A percentile compares a stretch with the other conserved stretches of the same genome.
Conservation (phyloP, 2,888 invertebrate species). For the Gandaritis pyraliata region DNA sequence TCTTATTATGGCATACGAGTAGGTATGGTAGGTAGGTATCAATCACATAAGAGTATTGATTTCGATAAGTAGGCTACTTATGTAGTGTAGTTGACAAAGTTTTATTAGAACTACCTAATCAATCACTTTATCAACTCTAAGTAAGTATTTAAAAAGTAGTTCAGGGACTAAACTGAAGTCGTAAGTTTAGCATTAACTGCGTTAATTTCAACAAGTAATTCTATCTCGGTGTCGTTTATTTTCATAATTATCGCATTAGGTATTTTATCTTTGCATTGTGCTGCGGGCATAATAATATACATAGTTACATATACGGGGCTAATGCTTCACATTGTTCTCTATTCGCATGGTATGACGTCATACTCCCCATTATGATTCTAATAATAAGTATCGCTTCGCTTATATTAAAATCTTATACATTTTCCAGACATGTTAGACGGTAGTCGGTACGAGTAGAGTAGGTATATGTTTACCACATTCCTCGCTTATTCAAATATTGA, state of each 20-base stretch:
- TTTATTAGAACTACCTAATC: no score
- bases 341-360: constrained; percentile 64
- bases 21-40: no score
- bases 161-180: no score
- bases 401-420: constrained; percentile 46
- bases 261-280: constrained; percentile 58
- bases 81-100: no score
- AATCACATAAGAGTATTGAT: no score
- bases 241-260: constrained; percentile 55
- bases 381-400: neutral
- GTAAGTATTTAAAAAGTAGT: no score
- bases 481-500: constrained; percentile 63
- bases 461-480: constrained; percentile 49
- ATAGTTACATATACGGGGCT: constrained; percentile 47
- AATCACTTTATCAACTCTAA: no score
- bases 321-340: constrained; percentile 60
- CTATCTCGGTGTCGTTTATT: constrained; percentile 45
- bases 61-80: no score
- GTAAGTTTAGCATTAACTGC: no score
- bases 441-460: no score
- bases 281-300: constrained; percentile 41
- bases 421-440: constrained; percentile 41
- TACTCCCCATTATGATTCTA: constrained; percentile 44
- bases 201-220: no score
- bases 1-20: no score